Evolutionary conservation across 2,888 invertebrate species (phyloP).

Genomic region (Agonopterix heracliana): DNA sequence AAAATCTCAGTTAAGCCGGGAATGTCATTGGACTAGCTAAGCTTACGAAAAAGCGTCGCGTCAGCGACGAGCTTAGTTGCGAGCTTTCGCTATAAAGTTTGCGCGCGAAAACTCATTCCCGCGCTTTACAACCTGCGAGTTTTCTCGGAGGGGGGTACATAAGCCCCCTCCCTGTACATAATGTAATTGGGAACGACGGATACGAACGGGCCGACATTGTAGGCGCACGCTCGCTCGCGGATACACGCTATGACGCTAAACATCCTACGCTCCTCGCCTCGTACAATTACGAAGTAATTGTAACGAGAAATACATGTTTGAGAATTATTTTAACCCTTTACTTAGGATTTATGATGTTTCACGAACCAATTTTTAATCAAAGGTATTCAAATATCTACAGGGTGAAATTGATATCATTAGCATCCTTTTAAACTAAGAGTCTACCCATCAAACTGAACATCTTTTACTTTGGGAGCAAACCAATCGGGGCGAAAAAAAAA

Average conservation of each 20-base stretch:
- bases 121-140: conserved; percentile 63
- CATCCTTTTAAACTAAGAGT: too few relatives aligned
- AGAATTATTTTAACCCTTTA: too few relatives aligned
- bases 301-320: too few relatives aligned
- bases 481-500: too few relatives aligned
- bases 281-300: conserved; percentile 5
- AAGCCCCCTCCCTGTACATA: conserved; percentile 41
- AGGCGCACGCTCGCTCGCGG: conserved; percentile 37
- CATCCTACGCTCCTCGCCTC: conserved; percentile 1
- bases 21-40: conserved; percentile 34
- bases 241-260: conserved; percentile 22
- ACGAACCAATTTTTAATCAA: too few relatives aligned
- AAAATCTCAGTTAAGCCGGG: conserved; percentile 18
- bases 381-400: too few relatives aligned
- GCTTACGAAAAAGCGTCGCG: conserved; percentile 43
- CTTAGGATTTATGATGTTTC: background rate
- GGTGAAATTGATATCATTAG: too few relatives aligned
- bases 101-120: conserved; percentile 69
- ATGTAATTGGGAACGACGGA: conserved; percentile 45
- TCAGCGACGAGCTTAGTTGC: conserved; percentile 25
- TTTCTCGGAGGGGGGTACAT: conserved; percentile 48
- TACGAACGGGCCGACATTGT: conserved; percentile 31
- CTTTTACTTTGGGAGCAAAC: too few relatives aligned
- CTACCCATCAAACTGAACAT: too few relatives aligned
- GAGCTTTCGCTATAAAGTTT: conserved; percentile 59